A percentile compares a stretch with the other conserved stretches of the same genome.
These are phyloP conservation scores for Neoaliturus tenellus DNA, from an alignment of 2,888 invertebrate genomes.

Conservation along the genomic window DNA sequence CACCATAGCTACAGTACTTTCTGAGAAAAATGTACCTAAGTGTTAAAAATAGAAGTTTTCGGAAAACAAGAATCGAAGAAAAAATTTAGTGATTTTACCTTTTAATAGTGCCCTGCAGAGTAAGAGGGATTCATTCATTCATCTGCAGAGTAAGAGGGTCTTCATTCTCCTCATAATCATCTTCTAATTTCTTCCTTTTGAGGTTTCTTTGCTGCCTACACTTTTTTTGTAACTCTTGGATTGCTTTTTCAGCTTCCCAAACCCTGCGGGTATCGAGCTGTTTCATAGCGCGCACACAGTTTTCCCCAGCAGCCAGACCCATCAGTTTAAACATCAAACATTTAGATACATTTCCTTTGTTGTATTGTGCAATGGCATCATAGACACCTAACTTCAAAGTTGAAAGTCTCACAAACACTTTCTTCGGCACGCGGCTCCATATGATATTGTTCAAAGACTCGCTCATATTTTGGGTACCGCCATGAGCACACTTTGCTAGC, in stretches of 20 bases:
- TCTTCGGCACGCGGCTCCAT: conserved; percentile 33
- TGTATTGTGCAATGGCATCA: neutral
- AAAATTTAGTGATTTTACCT: neutral
- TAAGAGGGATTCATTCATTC: conserved; percentile 29
- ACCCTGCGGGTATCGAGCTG: conserved; percentile 15
- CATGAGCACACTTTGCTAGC: conserved; percentile 13
- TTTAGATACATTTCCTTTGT: neutral
- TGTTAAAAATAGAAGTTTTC: neutral
- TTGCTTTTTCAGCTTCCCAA: conserved; percentile 5
- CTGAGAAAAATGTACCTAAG: conserved; percentile 20
- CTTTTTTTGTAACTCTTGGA: conserved; percentile 39
- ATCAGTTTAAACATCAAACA: conserved; percentile 22
- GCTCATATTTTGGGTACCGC: conserved; percentile 29
- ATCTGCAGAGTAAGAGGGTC: too few species aligned
- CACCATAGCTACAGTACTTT: neutral
- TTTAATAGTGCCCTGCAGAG: conserved; percentile 10
- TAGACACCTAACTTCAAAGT: conserved; percentile 20
- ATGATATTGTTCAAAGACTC: conserved; percentile 44
- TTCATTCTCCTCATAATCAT: conserved; percentile 46
- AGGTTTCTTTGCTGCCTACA: neutral
- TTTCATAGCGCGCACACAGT: conserved; percentile 42
- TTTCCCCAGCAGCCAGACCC: conserved; percentile 22
- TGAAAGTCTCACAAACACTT: neutral
- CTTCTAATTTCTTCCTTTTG: conserved; percentile 28
- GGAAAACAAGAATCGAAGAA: neutral